Percentiles rank a stretch among this genome's conserved stretches.
These are phyloP conservation scores for Hyaena hyaena DNA, from an alignment of 2,113 vertebrate genomes.

Conservation along the genomic window DNA sequence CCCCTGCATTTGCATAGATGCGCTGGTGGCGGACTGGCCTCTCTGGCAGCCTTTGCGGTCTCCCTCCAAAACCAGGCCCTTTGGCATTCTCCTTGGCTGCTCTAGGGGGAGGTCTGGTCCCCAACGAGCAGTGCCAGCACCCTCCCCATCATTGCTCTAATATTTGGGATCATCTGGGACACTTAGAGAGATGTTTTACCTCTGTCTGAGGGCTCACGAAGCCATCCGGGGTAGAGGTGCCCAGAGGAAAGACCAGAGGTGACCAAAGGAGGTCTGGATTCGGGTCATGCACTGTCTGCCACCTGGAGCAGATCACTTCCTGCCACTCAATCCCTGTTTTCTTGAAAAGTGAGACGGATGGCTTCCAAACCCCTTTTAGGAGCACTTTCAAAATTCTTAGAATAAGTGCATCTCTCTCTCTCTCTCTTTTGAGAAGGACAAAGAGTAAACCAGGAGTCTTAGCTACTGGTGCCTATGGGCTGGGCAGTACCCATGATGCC, in stretches of 20 bases:
- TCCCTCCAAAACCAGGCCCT: neutral
- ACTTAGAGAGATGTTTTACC: neutral
- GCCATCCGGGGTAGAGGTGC: neutral
- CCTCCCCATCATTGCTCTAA: neutral
- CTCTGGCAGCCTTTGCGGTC: neutral
- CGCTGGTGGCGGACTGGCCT: neutral
- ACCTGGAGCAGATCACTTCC: neutral
- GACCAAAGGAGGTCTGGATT: neutral
- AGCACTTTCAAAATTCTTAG: neutral
- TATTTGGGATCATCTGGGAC: neutral
- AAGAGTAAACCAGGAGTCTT: neutral
- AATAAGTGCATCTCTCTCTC: neutral
- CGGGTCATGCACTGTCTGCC: too few species aligned
- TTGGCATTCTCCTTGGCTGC: neutral
- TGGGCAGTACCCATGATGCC: neutral
- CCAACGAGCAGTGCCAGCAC: neutral
- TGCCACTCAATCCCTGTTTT: neutral
- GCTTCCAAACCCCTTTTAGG: neutral
- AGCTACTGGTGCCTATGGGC: neutral
- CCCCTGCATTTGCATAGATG: conserved; percentile 57
- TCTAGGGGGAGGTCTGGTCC: neutral
- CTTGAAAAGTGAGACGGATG: neutral
- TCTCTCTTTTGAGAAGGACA: neutral
- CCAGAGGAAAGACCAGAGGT: neutral
- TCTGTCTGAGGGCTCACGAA: neutral